Evolutionary conservation across 2,797 vertebrate genomes (phyloP).

Genomic region (Myripristis jacobus): DNA sequence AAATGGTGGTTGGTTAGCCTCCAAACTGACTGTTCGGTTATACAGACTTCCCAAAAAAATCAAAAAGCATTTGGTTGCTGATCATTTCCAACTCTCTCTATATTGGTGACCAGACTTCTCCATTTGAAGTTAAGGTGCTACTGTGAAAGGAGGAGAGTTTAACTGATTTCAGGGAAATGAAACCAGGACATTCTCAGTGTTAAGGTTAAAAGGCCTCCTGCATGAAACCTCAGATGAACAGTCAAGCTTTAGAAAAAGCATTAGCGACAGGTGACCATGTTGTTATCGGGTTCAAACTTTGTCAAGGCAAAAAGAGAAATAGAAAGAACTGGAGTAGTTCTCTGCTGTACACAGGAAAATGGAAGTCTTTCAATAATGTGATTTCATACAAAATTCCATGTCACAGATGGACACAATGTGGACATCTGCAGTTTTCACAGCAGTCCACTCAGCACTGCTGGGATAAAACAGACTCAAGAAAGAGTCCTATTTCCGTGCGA

Average conservation of each 20-base stretch:
- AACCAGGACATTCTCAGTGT: conserved; percentile 59
- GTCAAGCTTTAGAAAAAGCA: conserved; percentile 34
- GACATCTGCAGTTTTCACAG: conserved; percentile 10
- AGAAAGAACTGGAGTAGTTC: conserved; percentile 40
- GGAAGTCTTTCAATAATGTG: conserved; percentile 52
- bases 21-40: too few species aligned
- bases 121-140: conserved; percentile 21
- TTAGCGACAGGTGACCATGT: conserved; percentile 24
- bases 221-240: conserved; percentile 13
- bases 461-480: not conserved
- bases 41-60: not conserved
- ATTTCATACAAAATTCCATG: conserved; percentile 40
- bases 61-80: conserved; percentile 3
- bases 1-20: too few species aligned
- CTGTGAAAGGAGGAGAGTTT: conserved; percentile 23
- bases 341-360: conserved; percentile 58
- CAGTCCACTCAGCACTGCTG: conserved; percentile 5
- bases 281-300: conserved; percentile 29
- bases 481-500: not conserved
- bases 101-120: too few species aligned
- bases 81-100: conserved; percentile 1
- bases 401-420: conserved; percentile 19
- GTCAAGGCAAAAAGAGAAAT: conserved; percentile 55
- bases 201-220: conserved; percentile 32
- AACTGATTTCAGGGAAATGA: conserved; percentile 9